Evolutionary conservation across 2,888 invertebrate species (phyloP).

Genomic region (Temnothorax rugatulus): DNA sequence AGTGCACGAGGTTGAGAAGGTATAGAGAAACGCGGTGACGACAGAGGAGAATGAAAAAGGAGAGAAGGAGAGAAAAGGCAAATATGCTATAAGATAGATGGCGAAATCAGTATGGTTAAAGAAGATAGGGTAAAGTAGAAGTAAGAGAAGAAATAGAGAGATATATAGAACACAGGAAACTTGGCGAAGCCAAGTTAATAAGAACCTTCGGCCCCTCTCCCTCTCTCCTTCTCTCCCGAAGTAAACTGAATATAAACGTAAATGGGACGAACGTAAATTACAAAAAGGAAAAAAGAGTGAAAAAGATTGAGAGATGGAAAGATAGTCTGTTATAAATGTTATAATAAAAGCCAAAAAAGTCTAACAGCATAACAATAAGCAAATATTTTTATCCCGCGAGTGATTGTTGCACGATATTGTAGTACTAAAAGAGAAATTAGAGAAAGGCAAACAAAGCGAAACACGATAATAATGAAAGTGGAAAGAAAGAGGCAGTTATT

Average conservation of each 20-base stretch:
- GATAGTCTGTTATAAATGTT: neutral
- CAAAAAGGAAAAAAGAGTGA: slow-evolving; percentile 1
- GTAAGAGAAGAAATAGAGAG: neutral
- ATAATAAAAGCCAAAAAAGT: neutral
- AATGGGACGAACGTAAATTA: slow-evolving; percentile 1
- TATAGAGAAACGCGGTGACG: neutral
- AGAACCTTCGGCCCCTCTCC: neutral
- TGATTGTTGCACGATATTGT: slow-evolving; percentile 23
- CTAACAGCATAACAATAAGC: neutral
- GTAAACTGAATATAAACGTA: slow-evolving; percentile 21
- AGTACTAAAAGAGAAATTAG: neutral
- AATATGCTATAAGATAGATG: neutral
- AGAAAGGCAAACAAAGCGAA: neutral
- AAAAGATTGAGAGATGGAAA: neutral
- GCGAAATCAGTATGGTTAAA: slow-evolving; percentile 22
- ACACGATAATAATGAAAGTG: slow-evolving; percentile 27
- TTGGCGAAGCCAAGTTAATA: slow-evolving; percentile 29
- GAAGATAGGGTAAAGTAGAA: slow-evolving; percentile 7
- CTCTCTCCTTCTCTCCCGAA: neutral
- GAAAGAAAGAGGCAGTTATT: neutral
- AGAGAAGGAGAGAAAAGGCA: neutral
- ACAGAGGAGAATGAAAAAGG: neutral
- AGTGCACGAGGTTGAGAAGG: slow-evolving; percentile 27
- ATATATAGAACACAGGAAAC: neutral
- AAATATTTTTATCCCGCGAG: slow-evolving; percentile 1